Base-by-base conservation (phyloP, 1,140 invertebrate genomes). In the Octopus bimaculoides region DNA sequence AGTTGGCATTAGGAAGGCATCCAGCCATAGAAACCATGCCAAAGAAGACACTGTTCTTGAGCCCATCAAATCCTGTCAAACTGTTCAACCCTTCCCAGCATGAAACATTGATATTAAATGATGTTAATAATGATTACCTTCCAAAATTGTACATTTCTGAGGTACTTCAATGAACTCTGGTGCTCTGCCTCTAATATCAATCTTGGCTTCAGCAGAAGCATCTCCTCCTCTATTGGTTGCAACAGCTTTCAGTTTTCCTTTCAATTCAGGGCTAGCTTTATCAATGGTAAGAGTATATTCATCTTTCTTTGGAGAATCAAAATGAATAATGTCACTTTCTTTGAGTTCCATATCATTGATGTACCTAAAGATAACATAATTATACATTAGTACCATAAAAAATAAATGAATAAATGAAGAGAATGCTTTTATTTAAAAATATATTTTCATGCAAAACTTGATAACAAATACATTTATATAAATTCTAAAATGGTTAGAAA, bases 131-230 rank as follows among this genome's bases (percentile, higher is more conserved):
- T 12, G 78, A 80, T 61, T 80, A 88, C 88, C 89, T 87, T 89
- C 87, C 9, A 90, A 82, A 52, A 89, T 84, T 14, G 88, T 89
- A 79, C 89, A 90, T 79, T 90, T 90, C 79, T 89, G 82, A 74
- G 89, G 89, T 52, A 84, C 81, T 79, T 86, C 85, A 20, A 86
- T 78, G 80, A 90, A 89, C 2, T 71, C 84, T n/a, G 89, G 88
- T 55, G 88, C 85, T 78, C 83, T 83, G 75, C 89, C 89, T 83
- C 85, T 82, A 69, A 90, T 84, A 52, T 86, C 86, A 55, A 90
- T 85, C 20, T 85, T 83, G 17, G 87, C 86, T 41, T 85, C 76
- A 73, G 84, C 85, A 0, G 85, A 81, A 14, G 85, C 88, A 79
- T 89, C 87, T 17, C 89, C 89, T 20, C 85, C 88, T 79, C 79